These are phyloP conservation scores for Tetragonisca angustula DNA, from an alignment of 2,888 invertebrate genomes.

Conservation along the genomic window DNA sequence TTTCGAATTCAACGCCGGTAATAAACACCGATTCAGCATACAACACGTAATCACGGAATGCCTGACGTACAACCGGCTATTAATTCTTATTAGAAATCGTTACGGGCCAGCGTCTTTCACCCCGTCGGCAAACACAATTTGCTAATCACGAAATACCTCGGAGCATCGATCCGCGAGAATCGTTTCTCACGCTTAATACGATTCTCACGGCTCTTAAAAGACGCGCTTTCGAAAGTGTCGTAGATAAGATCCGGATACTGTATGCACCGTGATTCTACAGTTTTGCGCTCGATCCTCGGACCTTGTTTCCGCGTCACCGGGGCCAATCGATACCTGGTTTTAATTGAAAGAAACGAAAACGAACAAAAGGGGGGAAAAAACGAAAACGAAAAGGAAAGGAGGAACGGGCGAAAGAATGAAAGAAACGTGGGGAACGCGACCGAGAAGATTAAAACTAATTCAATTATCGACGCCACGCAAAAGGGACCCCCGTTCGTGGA, in stretches of 20 bases:
- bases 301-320: not conserved
- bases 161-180: slow-evolving; percentile 19
- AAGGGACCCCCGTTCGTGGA: not conserved
- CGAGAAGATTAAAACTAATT: slow-evolving; percentile 38
- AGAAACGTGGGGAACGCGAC: not conserved
- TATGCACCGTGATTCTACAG: not conserved
- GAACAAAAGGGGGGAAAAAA: not conserved
- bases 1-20: slow-evolving; percentile 70
- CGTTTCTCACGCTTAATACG: slow-evolving; percentile 33
- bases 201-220: slow-evolving; percentile 14
- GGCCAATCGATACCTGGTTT: slow-evolving; percentile 18
- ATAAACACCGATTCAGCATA: slow-evolving; percentile 64
- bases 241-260: not conserved
- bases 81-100: slow-evolving; percentile 69
- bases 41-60: slow-evolving; percentile 62
- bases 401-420: too few relatives aligned
- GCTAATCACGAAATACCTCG: slow-evolving; percentile 59
- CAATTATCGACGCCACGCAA: slow-evolving; percentile 31
- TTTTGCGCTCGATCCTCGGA: not conserved
- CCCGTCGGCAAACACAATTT: slow-evolving; percentile 57
- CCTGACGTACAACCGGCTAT: slow-evolving; percentile 58
- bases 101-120: slow-evolving; percentile 58
- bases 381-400: not conserved
- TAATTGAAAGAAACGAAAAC: slow-evolving; percentile 4
- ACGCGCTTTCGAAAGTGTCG: not conserved